Conservation (phyloP, 2,797 vertebrate genomes). For the Pipistrellus pygmaeus region DNA sequence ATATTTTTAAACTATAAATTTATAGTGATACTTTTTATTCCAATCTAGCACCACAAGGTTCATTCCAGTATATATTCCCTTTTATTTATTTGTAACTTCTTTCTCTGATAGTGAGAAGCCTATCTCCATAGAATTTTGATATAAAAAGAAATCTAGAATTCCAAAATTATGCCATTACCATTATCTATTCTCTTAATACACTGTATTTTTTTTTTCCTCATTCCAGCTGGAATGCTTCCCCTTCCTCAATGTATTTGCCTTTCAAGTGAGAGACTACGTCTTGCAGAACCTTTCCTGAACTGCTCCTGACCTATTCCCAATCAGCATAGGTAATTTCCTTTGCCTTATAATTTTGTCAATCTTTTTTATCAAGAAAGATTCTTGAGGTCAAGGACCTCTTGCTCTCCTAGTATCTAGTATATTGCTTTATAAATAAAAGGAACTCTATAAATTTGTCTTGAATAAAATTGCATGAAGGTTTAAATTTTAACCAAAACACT, state of each 20-base stretch:
- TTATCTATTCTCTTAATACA: background rate
- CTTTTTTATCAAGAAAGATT: background rate
- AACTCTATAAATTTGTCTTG: background rate
- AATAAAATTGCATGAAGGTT: conserved; percentile 15
- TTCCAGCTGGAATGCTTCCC: background rate
- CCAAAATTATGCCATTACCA: background rate
- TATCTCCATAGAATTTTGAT: conserved; percentile 40
- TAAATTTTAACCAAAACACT: conserved; percentile 46
- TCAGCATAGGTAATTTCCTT: background rate
- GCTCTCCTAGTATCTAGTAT: background rate
- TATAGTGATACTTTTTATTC: background rate
- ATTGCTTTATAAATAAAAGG: conserved; percentile 51
- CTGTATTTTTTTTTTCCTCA: conserved; percentile 6
- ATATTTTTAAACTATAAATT: background rate
- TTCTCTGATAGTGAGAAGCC: conserved; percentile 40
- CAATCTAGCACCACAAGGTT: conserved; percentile 35
- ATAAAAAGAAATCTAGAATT: conserved; percentile 21
- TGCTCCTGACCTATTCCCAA: background rate
- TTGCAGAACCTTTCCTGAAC: conserved; percentile 37
- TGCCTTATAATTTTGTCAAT: conserved; percentile 32
- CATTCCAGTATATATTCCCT: background rate
- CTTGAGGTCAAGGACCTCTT: background rate
- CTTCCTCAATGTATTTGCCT: conserved; percentile 35
- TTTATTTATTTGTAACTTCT: conserved; percentile 33
- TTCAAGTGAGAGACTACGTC: background rate